phyloP scores from a whole-genome alignment of 2,113 vertebrate species.

The Ornithorhynchus anatinus region DNA sequence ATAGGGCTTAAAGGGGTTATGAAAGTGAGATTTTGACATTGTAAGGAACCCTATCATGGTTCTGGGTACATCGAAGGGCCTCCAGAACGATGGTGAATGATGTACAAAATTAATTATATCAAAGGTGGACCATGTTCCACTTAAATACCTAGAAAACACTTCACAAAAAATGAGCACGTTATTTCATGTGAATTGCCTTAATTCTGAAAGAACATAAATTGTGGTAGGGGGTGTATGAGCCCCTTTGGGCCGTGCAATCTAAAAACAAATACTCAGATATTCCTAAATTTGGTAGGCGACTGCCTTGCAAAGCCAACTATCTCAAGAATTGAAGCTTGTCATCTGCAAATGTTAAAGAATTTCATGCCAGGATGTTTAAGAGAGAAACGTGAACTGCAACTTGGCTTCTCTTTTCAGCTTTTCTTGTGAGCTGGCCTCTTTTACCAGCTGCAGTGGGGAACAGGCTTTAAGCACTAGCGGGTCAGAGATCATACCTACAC shows the following conservation, averaged over 20 bases:
- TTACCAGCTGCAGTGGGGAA: neutral
- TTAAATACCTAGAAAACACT: neutral
- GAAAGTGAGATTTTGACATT: slow-evolving; percentile 3
- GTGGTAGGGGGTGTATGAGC: neutral
- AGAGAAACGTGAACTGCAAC: neutral
- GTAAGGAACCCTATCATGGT: slow-evolving; percentile 4
- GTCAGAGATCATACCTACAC: neutral
- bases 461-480: neutral
- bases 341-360: neutral
- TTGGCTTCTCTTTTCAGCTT: neutral
- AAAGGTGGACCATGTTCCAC: neutral
- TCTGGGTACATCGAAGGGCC: slow-evolving; percentile 1
- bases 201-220: too few relatives aligned
- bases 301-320: neutral
- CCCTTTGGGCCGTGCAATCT: neutral
- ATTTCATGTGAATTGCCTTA: too few relatives aligned
- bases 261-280: slow-evolving; percentile 3
- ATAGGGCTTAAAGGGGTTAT: neutral
- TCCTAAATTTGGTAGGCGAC: neutral
- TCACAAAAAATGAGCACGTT: too few relatives aligned
- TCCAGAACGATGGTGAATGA: neutral
- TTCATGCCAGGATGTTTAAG: neutral
- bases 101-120: slow-evolving; percentile 12
- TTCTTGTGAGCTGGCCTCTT: neutral
- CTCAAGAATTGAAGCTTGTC: neutral